phyloP scores from a whole-genome alignment of 2,797 vertebrate species.

The Huso huso region DNA sequence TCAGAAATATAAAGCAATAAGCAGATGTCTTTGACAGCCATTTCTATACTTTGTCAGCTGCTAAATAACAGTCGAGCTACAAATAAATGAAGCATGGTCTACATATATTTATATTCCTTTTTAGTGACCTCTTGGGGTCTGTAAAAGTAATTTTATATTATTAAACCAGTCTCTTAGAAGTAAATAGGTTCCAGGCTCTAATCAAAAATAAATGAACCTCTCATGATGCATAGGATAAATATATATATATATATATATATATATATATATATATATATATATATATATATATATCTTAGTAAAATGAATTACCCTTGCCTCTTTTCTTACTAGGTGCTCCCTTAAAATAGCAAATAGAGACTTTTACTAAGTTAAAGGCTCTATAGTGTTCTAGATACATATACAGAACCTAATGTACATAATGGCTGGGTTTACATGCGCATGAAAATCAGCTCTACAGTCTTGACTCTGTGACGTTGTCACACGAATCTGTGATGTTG shows the following conservation, averaged over 20 bases:
- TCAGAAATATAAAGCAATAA: not conserved
- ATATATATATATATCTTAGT: not conserved
- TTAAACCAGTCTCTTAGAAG: slow-evolving; percentile 5
- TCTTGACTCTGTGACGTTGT: no score
- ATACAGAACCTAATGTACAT: no score
- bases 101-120: not conserved
- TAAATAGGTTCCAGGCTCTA: slow-evolving; percentile 4
- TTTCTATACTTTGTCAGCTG: slow-evolving; percentile 1
- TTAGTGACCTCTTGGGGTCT: slow-evolving; percentile 7
- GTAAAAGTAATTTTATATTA: not conserved
- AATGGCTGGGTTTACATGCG: no score
- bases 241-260: not conserved
- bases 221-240: not conserved
- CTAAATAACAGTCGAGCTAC: not conserved
- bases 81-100: slow-evolving; percentile 3
- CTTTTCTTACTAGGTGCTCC: not conserved
- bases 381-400: no score
- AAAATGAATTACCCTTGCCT: not conserved
- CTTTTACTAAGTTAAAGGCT: no score
- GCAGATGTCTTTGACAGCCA: not conserved
- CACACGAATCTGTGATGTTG: no score
- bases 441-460: no score
- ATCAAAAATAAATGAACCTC: slow-evolving; percentile 6
- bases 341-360: not conserved
- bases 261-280: no score